Evolutionary conservation across 2,888 invertebrate genomes (phyloP), one percentile per base, ranked within the genome.

Genomic region (Stenotaenia linearis): DNA sequence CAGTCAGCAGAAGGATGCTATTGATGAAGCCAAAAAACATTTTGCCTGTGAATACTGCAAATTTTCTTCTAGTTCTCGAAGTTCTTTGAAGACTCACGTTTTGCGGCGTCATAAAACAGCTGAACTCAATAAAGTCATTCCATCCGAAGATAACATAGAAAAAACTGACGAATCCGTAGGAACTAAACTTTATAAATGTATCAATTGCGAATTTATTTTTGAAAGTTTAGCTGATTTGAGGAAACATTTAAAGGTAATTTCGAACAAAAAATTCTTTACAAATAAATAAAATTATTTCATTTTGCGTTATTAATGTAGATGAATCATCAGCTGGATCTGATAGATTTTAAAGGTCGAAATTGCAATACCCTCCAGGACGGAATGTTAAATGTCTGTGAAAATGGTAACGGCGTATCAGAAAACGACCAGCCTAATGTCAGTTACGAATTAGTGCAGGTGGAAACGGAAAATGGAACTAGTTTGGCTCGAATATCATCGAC

Each of bases 171-270:
- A 45, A 45, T 18, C 18, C 5, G 6, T 45, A 18, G 61, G 15
- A 61, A 61, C 61, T 25, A 80, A 83, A 80, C 84, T 84, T 30
- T 85, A 83, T 82, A 84, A 84, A 78, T 86, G 86, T 79, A 82
- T 86, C 32, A 85, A 84, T 80, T 86, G 86, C 82, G 85, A 85
- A 80, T 86, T 84, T 80, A 81, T 86, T 78, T 86, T 86, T 82
- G 86, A 85, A 6, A 86, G 85, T 80, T 82, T 86, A 80, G 84
- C 85, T 3, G 86, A 86, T 80, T 82, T 86, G 79, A 86, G 85
- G 82, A 83, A 85, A 7, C 86, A 86, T 81, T 83, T 86, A 74
- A 84, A 84, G 80, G 83, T 84, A 81, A 82, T 45, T 40, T 9
- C 2, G 12, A 12, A 2, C 15, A 40, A 2, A 40, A 40, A 32